Conservation (phyloP, 1,140 invertebrate species). For the Zophobas morio region DNA sequence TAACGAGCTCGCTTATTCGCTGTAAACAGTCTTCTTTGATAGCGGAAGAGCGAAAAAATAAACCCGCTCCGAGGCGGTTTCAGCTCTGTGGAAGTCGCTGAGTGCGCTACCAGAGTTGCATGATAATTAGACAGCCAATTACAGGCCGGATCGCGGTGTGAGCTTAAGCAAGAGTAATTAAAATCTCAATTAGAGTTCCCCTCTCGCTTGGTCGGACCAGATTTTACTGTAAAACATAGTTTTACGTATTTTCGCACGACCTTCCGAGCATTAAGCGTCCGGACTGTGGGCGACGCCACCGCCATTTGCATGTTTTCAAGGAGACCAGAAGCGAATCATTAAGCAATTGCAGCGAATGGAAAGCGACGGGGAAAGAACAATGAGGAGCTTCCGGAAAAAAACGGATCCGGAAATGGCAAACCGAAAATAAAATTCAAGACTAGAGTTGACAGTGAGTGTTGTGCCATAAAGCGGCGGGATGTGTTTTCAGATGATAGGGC, state of each 20-base stretch:
- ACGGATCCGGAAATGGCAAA: neutral
- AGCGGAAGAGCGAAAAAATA: conserved; percentile 45
- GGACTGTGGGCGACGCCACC: too few relatives aligned
- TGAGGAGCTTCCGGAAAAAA: neutral
- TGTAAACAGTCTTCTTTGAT: conserved; percentile 45
- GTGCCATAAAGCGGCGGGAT: too few relatives aligned
- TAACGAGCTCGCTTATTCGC: conserved; percentile 27
- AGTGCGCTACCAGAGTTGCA: conserved; percentile 46
- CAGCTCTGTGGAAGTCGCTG: conserved; percentile 21
- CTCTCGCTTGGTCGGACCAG: conserved; percentile 39
- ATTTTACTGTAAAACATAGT: conserved; percentile 41
- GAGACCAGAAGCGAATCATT: neutral
- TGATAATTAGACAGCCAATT: conserved; percentile 60
- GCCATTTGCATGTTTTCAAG: neutral
- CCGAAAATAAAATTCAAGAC: neutral
- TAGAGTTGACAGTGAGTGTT: too few relatives aligned
- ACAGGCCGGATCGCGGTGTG: conserved; percentile 53
- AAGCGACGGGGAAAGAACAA: neutral
- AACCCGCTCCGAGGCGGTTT: conserved; percentile 49
- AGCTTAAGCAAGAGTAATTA: conserved; percentile 58
- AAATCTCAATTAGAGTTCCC: conserved; percentile 58
- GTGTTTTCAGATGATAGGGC: too few relatives aligned
- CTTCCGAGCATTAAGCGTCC: neutral
- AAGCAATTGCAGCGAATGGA: neutral
- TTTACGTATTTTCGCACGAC: conserved; percentile 23